A percentile compares a stretch with the other conserved stretches of the same genome.
phyloP scores from a whole-genome alignment of 2,888 invertebrate species.

The Argynnis bischoffii region DNA sequence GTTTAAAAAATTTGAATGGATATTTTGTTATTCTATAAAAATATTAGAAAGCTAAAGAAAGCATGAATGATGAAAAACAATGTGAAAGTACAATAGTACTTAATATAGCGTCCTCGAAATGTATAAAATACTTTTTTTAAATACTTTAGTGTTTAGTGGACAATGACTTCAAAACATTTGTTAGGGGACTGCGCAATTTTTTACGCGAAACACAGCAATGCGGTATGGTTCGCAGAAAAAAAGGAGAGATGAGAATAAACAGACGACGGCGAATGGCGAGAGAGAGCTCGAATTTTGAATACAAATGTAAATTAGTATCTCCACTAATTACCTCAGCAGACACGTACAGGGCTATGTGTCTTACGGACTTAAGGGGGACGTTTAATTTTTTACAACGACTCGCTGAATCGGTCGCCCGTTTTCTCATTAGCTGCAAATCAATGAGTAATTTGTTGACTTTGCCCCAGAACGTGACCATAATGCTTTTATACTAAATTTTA shows the following conservation, averaged over 20 bases:
- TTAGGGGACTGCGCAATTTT: conserved; percentile 76
- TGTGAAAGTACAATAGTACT: conserved; percentile 12
- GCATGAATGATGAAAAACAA: conserved; percentile 6
- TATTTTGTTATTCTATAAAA: too few relatives aligned
- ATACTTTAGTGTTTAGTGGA: conserved; percentile 58
- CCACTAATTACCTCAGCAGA: conserved; percentile 80
- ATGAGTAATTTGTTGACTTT: conserved; percentile 55
- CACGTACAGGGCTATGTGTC: conserved; percentile 79
- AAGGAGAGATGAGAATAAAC: conserved; percentile 79
- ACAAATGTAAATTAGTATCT: conserved; percentile 84
- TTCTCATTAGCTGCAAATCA: conserved; percentile 69
- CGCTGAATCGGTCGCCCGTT: conserved; percentile 68
- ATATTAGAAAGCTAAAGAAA: not conserved
- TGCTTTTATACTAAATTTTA: conserved; percentile 33
- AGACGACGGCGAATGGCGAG: conserved; percentile 79
- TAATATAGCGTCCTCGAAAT: conserved; percentile 23
- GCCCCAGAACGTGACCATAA: conserved; percentile 36
- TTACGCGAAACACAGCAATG: conserved; percentile 81
- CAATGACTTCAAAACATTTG: conserved; percentile 68
- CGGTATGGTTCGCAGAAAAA: conserved; percentile 74
- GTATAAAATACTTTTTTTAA: conserved; percentile 30
- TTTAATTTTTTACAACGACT: conserved; percentile 69
- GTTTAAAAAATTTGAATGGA: too few relatives aligned
- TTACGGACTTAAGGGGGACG: conserved; percentile 75
- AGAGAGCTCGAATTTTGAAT: conserved; percentile 82